phyloP scores from a whole-genome alignment of 2,113 vertebrate genomes.

The Atlantisia rogersi region DNA sequence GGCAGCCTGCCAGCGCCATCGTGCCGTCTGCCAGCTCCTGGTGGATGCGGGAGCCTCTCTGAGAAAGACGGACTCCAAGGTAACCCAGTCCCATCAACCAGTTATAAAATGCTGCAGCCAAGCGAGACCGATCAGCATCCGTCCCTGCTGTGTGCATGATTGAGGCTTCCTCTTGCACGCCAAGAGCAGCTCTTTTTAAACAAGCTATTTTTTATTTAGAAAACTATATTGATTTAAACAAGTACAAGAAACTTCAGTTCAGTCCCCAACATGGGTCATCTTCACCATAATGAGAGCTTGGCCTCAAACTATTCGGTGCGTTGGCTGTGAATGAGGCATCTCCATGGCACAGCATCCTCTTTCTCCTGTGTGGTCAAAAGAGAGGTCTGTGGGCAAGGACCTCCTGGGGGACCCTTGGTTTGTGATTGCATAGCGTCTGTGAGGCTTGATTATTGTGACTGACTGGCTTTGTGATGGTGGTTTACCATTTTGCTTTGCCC shows the following conservation, averaged over 20 bases:
- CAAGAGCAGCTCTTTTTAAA: neutral
- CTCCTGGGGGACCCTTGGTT: neutral
- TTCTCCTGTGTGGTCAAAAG: conserved; percentile 24
- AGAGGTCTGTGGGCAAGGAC: neutral
- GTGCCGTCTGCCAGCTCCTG: conserved; percentile 85
- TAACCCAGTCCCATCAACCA: conserved; percentile 45
- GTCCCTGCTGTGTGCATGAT: neutral
- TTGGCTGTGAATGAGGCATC: neutral
- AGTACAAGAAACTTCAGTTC: neutral
- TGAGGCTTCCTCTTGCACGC: neutral
- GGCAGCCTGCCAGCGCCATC: conserved; percentile 88
- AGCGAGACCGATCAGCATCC: neutral
- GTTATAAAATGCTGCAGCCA: neutral
- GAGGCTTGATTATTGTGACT: neutral
- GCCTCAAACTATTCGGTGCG: neutral
- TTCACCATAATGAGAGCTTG: neutral
- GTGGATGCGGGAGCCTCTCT: conserved; percentile 91
- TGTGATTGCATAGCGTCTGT: neutral
- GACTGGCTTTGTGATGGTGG: neutral
- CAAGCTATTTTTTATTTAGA: neutral
- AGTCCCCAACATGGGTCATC: neutral
- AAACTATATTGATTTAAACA: conserved; percentile 24
- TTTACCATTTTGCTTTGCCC: neutral
- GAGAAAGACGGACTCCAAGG: conserved; percentile 90
- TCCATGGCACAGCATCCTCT: neutral